Percentiles rank a stretch among this genome's conserved stretches.
Evolutionary conservation across 2,113 vertebrate species (phyloP).

Genomic region (Herpetotheres cachinnans): DNA sequence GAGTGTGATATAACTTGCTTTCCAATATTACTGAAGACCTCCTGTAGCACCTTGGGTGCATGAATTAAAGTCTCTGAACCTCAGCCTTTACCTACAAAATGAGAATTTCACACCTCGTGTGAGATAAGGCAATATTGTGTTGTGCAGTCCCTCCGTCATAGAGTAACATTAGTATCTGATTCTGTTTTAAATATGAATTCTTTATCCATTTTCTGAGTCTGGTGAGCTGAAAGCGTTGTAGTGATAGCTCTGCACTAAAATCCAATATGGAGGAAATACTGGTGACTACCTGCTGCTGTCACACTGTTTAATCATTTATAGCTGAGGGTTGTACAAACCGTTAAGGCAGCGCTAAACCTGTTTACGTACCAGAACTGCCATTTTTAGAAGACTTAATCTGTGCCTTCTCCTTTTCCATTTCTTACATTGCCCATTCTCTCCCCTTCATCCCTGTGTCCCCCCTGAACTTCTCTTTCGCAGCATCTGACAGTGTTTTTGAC

Average conservation of each 20-base stretch:
- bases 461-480: not conserved
- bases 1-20: not conserved
- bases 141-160: not conserved
- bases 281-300: not conserved
- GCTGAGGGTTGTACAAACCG: not conserved
- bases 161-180: not conserved
- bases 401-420: not conserved
- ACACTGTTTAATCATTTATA: accelerated
- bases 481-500: not conserved
- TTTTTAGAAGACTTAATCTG: not conserved
- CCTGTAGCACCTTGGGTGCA: not conserved
- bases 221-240: not conserved
- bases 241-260: not conserved
- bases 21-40: not conserved
- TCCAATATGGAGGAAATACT: not conserved
- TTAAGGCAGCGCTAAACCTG: not conserved
- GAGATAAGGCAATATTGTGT: not conserved
- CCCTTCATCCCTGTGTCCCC: not conserved
- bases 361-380: not conserved
- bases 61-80: not conserved
- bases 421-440: not conserved
- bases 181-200: not conserved
- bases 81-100: not conserved
- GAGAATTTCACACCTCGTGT: not conserved
- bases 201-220: not conserved